Conservation (phyloP, 2,888 invertebrate genomes). For the Agrochola lota region DNA sequence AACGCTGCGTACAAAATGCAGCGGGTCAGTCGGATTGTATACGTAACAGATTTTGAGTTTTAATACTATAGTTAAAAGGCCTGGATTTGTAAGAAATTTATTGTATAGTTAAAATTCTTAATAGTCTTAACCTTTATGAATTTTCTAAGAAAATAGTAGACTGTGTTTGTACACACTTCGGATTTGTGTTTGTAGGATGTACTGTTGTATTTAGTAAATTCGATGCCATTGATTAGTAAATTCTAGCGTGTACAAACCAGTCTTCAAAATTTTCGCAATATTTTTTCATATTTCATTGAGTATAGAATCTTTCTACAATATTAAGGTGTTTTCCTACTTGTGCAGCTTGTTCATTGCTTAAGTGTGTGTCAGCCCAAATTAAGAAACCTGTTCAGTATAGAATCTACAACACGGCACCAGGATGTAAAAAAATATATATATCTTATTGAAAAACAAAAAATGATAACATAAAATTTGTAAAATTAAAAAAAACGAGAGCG, state of each 20-base stretch:
- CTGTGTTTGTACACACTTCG: background rate
- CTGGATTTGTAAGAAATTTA: background rate
- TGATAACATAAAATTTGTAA: background rate
- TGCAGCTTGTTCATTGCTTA: background rate
- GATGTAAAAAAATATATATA: background rate
- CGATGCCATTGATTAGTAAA: background rate
- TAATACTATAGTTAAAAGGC: background rate
- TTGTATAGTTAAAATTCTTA: background rate
- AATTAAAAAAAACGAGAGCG: conserved; percentile 48
- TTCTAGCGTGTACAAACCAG: background rate
- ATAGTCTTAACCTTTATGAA: background rate
- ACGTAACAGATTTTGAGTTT: conserved; percentile 10
- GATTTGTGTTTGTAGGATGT: background rate
- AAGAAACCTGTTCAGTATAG: conserved; percentile 13
- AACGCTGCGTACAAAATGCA: conserved; percentile 71
- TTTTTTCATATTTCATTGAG: background rate
- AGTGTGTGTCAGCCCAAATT: background rate
- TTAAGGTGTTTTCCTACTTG: background rate
- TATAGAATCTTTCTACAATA: background rate
- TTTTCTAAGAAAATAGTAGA: background rate
- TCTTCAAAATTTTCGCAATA: too few species aligned
- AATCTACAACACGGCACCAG: background rate
- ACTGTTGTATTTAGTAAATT: background rate
- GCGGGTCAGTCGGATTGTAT: conserved; percentile 19
- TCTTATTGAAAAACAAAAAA: background rate